Evolutionary conservation across 37 sponge, comb jelly and placozoan species (phyloP).

Genomic region (Diacarnus erythraeanus): DNA sequence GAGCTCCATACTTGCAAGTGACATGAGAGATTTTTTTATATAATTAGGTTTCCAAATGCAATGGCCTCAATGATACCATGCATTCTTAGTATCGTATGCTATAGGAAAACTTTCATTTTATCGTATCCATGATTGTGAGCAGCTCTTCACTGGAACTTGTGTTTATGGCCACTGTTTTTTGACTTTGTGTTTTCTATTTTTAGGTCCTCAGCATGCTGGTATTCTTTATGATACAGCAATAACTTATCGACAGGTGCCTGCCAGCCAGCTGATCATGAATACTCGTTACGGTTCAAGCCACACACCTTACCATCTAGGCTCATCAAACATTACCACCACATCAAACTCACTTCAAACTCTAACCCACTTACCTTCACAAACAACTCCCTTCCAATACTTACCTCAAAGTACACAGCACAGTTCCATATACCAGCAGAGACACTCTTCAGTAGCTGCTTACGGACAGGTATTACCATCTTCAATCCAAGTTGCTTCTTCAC

Average conservation of each 20-base stretch:
- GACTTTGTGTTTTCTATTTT: too few relatives aligned
- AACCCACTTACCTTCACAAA: constrained; percentile 20
- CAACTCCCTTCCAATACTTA: constrained; percentile 31
- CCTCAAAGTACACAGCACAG: constrained; percentile 11
- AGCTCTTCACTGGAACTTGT: too few relatives aligned
- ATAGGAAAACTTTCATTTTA: too few relatives aligned
- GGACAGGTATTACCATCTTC: constrained; percentile 17
- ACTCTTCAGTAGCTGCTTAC: background rate
- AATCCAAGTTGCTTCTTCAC: background rate
- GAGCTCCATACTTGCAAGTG: too few relatives aligned
- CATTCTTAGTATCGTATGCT: too few relatives aligned
- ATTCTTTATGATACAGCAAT: constrained; percentile 12
- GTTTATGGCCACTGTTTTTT: too few relatives aligned
- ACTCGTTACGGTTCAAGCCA: constrained; percentile 2
- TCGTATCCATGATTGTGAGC: too few relatives aligned
- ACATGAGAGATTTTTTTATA: too few relatives aligned
- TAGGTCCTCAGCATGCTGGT: constrained; percentile 14
- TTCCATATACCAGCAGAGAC: constrained; percentile 3
- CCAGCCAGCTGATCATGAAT: constrained; percentile 6
- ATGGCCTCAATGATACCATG: too few relatives aligned
- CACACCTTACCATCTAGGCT: background rate
- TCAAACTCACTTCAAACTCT: constrained; percentile 15
- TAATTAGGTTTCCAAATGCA: too few relatives aligned
- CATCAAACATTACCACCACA: constrained; percentile 14
- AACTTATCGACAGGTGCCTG: constrained; percentile 16